Evolutionary conservation across 2,888 invertebrate genomes (phyloP).

Genomic region (Macrophya alboannulata): DNA sequence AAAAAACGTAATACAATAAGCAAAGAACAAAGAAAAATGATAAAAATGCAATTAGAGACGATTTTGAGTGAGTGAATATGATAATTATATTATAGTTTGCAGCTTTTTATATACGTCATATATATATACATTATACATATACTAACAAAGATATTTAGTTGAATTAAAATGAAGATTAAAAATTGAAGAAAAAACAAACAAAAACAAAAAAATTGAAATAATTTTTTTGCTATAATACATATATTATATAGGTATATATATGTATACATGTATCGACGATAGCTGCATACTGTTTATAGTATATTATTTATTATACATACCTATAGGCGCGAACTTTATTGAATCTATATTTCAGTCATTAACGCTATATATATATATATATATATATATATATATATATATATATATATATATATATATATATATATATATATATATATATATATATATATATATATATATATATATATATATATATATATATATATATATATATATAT

Average conservation of each 20-base stretch:
- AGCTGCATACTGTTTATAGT: not conserved
- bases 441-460: no score
- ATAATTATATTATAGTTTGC: no score
- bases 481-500: no score
- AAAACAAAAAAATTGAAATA: not conserved
- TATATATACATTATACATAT: no score
- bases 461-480: no score
- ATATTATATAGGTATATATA: constrained; percentile 11
- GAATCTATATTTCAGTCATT: not conserved
- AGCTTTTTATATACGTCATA: no score
- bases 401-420: no score
- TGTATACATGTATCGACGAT: not conserved
- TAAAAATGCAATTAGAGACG: not conserved
- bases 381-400: no score
- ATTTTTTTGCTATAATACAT: constrained; percentile 2
- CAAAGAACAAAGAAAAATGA: not conserved
- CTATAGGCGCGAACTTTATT: not conserved
- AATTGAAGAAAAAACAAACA: not conserved
- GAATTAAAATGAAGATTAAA: not conserved
- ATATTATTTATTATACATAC: not conserved
- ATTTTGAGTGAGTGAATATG: not conserved
- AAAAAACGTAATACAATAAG: not conserved
- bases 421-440: no score
- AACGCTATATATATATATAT: no score
- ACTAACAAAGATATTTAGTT: not conserved